Conservation (phyloP, 2,113 vertebrate species). For the Stomatorhinus ivindoensis region DNA sequence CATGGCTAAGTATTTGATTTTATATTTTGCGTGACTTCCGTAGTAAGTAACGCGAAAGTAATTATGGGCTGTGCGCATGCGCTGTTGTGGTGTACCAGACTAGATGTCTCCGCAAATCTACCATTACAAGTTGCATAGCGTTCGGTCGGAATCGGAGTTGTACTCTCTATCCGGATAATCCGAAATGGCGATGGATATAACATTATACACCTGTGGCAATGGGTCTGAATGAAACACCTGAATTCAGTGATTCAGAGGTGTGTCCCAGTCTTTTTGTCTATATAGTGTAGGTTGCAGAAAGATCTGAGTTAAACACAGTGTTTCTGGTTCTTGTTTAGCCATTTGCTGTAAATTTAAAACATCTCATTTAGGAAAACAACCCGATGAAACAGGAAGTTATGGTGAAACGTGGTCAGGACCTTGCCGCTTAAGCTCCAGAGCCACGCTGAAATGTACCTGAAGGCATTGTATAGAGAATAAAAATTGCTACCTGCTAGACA, state of each 20-base stretch:
- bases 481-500: conserved; percentile 55
- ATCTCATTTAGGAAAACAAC: not conserved
- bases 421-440: not conserved
- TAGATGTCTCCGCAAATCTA: no score
- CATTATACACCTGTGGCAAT: not conserved
- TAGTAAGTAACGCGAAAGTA: no score
- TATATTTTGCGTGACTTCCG: no score
- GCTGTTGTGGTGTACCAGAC: no score
- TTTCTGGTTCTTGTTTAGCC: not conserved
- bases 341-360: not conserved
- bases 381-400: not conserved
- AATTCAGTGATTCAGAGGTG: not conserved
- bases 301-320: not conserved
- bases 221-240: not conserved
- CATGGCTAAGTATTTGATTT: not conserved
- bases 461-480: not conserved
- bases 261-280: not conserved
- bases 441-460: not conserved
- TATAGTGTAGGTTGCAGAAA: not conserved
- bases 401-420: not conserved
- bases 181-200: no score
- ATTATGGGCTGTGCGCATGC: no score
- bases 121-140: no score
- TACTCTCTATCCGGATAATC: no score
- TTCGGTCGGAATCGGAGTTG: no score